Base-by-base conservation (phyloP, 2,797 vertebrate species). In the Sebastes paucispinis region DNA sequence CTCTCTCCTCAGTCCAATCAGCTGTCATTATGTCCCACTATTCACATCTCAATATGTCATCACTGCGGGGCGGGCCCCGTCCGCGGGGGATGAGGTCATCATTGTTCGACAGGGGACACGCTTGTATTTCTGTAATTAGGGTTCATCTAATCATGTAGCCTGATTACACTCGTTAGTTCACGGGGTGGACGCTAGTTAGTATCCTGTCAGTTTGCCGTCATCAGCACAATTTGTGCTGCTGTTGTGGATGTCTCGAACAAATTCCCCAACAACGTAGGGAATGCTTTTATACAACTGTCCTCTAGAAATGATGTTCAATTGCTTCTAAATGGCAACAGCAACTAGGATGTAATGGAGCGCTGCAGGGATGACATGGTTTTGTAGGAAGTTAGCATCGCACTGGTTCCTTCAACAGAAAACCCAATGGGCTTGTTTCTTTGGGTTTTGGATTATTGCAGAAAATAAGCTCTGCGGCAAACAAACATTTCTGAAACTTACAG, bases 31-130 rank as follows among this genome's bases (percentile, higher is more conserved):
- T 85, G 68, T 84, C 82, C 31, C 62, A 5, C 79, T 86, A 80
- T 91, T 91, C 77, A 88, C 80, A n/a, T 84, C 86, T 87, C 86
- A 77, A 75, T 79, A 67, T 89, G 86, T 89, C 89, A 84, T 86
- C 88, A 70, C 84, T 52, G 80, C 70, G 71, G 84, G 86, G 68
- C 73, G 2, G 52, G 58, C 65, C 50, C 73, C 73, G 57, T 78
- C 79, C 68, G 36, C 52, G 9, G 75, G 71, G 76, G 77, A 80
- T 80, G 81, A 91, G 86, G 90, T 93, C 89, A 91, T 90, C 73
- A 79, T 78, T 69, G 59, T 82, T 65, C 55, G 62, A 88, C 88
- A 75, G 86, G 86, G 85, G 73, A 83, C 72, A 5, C 1, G 5
- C 34, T 79, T 54, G 18, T 72, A 18, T 72, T 88, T 52, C 73